A percentile compares a stretch with the other conserved stretches of the same genome.
phyloP scores from a whole-genome alignment of 2,113 vertebrate genomes.

The Pseudorasbora parva region DNA sequence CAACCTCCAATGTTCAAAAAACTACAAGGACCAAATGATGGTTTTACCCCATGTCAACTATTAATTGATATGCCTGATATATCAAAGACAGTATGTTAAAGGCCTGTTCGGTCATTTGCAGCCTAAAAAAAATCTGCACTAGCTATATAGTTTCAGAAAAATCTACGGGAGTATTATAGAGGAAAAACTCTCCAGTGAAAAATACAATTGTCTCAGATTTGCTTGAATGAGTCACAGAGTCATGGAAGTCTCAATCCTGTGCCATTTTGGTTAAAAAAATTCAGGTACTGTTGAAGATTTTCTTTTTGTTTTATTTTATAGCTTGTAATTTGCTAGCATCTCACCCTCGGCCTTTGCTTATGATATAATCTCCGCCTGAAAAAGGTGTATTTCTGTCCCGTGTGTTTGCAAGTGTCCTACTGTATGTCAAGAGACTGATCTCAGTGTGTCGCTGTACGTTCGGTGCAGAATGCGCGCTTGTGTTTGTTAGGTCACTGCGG shows the following conservation, averaged over 20 bases:
- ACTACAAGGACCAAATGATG: constrained; percentile 9
- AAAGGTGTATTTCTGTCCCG: neutral
- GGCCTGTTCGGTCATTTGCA: neutral
- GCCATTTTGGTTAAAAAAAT: constrained; percentile 31
- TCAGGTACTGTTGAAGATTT: constrained; percentile 27
- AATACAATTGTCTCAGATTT: neutral
- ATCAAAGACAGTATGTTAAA: neutral
- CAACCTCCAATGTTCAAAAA: constrained; percentile 1
- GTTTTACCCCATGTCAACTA: neutral
- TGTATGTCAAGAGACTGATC: constrained; percentile 19
- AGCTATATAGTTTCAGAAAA: constrained; percentile 10
- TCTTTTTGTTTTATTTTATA: neutral
- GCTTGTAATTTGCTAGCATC: constrained; percentile 6
- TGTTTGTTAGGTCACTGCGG: neutral
- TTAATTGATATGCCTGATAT: constrained; percentile 14
- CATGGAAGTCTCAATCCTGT: constrained; percentile 18
- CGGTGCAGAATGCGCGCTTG: neutral
- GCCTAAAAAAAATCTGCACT: neutral
- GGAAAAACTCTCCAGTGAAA: neutral
- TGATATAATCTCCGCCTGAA: neutral
- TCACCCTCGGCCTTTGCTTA: constrained; percentile 13
- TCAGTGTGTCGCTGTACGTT: neutral
- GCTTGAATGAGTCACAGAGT: neutral
- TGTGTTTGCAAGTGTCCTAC: constrained; percentile 3
- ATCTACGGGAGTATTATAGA: neutral